A percentile compares a stretch with the other conserved stretches of the same genome.
These are phyloP conservation scores for Euborellia annulipes DNA, from an alignment of 1,140 invertebrate species.

Conservation along the genomic window DNA sequence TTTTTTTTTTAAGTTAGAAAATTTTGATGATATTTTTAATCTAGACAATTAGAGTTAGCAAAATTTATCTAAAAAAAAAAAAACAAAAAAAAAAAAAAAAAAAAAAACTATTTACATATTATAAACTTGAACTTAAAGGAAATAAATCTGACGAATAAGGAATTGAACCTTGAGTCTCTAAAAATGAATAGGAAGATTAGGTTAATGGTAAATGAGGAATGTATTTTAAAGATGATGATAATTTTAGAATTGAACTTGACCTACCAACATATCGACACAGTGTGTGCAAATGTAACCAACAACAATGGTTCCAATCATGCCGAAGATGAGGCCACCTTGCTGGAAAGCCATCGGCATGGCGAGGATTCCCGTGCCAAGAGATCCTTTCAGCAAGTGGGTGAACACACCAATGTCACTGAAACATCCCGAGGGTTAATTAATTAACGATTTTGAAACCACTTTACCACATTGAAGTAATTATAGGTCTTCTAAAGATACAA, in stretches of 20 bases:
- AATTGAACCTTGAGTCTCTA: neutral
- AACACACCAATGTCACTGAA: conserved; percentile 27
- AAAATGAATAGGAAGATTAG: neutral
- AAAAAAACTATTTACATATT: no score
- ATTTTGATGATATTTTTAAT: no score
- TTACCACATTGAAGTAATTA: no score
- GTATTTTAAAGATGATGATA: neutral
- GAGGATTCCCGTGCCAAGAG: conserved; percentile 40
- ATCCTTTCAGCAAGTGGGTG: conserved; percentile 34
- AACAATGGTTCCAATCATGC: conserved; percentile 27
- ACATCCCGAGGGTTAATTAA: neutral
- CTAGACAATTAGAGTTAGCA: no score
- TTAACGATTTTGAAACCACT: no score
- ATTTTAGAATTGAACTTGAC: conserved; percentile 6
- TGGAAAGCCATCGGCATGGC: conserved; percentile 40
- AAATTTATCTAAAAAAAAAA: no score
- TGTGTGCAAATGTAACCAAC: conserved; percentile 31
- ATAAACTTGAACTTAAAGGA: neutral
- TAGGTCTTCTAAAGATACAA: neutral
- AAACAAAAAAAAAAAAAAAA: no score
- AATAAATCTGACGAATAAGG: neutral
- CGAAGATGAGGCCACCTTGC: conserved; percentile 36
- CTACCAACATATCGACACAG: conserved; percentile 32
- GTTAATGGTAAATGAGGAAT: neutral
- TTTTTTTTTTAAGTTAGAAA: no score